Evolutionary conservation across 2,888 invertebrate species (phyloP).

Genomic region (Xanthia togata): DNA sequence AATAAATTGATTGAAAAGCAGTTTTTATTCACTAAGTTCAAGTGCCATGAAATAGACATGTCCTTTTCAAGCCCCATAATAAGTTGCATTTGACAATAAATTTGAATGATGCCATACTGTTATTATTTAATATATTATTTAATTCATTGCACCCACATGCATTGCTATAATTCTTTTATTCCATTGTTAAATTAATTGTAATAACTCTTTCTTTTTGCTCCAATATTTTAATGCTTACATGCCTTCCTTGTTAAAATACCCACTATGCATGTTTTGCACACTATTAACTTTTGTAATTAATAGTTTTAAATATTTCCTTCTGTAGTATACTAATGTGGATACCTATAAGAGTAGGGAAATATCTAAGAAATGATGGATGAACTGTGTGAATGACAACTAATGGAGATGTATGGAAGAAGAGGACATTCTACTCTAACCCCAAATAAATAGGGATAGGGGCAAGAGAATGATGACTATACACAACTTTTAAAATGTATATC

Average conservation of each 20-base stretch:
- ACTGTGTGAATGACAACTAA: too few relatives aligned
- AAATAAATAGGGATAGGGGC: too few relatives aligned
- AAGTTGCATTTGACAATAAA: neutral
- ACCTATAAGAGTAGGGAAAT: too few relatives aligned
- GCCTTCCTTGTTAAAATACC: neutral
- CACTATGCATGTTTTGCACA: constrained; percentile 27
- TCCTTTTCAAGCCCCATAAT: neutral
- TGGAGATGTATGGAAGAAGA: too few relatives aligned
- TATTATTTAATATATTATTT: neutral
- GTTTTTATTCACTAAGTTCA: neutral
- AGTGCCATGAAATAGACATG: neutral
- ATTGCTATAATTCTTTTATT: neutral
- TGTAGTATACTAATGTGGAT: neutral
- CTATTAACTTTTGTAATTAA: neutral
- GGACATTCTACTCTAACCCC: too few relatives aligned
- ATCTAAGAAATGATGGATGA: too few relatives aligned
- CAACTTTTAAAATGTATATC: neutral
- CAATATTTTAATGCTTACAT: neutral
- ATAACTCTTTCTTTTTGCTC: neutral
- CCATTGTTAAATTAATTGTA: too few relatives aligned
- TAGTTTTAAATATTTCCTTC: neutral
- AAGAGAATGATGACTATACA: neutral
- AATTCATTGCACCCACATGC: neutral
- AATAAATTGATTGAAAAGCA: neutral
- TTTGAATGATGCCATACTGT: neutral